phyloP scores from a whole-genome alignment of 2,888 invertebrate genomes.

The Drosophila rellima region DNA sequence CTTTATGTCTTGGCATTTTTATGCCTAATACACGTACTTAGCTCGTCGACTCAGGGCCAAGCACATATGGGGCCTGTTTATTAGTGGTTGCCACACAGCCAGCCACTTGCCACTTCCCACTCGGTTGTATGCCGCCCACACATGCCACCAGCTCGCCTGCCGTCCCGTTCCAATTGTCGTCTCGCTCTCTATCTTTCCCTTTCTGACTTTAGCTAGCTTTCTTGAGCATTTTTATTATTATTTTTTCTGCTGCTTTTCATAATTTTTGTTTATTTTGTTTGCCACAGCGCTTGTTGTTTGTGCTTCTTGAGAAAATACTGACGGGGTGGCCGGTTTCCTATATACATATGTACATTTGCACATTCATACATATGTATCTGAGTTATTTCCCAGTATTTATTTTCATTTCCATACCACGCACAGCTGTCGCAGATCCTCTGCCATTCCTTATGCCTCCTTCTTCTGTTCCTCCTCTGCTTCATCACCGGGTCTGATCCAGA shows the following conservation, averaged over 20 bases:
- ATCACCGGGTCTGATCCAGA: slow-evolving; percentile 8
- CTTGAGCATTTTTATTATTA: slow-evolving; percentile 53
- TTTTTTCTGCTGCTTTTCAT: slow-evolving; percentile 66
- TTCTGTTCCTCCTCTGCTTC: neutral
- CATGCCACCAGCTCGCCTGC: slow-evolving; percentile 24
- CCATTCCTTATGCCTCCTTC: neutral
- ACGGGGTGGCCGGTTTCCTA: slow-evolving; percentile 29
- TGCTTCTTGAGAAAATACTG: slow-evolving; percentile 63
- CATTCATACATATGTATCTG: slow-evolving; percentile 3
- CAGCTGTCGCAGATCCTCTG: slow-evolving; percentile 56
- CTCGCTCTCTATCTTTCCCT: neutral
- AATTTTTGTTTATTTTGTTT: slow-evolving; percentile 76
- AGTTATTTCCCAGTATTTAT: slow-evolving; percentile 40
- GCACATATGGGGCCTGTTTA: slow-evolving; percentile 63
- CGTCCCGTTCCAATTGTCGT: slow-evolving; percentile 50
- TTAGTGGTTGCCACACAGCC: slow-evolving; percentile 44
- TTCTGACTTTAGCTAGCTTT: slow-evolving; percentile 46
- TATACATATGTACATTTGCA: neutral
- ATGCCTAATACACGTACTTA: slow-evolving; percentile 57
- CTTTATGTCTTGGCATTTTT: slow-evolving; percentile 69
- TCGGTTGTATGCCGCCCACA: slow-evolving; percentile 35
- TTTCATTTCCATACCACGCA: slow-evolving; percentile 45
- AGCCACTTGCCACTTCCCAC: slow-evolving; percentile 51
- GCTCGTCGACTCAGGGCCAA: slow-evolving; percentile 21
- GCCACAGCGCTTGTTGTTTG: slow-evolving; percentile 53